Evolutionary conservation across 1,140 invertebrate species (phyloP), one percentile per base, ranked within the genome.

Genomic region (Euwallacea fornicatus): DNA sequence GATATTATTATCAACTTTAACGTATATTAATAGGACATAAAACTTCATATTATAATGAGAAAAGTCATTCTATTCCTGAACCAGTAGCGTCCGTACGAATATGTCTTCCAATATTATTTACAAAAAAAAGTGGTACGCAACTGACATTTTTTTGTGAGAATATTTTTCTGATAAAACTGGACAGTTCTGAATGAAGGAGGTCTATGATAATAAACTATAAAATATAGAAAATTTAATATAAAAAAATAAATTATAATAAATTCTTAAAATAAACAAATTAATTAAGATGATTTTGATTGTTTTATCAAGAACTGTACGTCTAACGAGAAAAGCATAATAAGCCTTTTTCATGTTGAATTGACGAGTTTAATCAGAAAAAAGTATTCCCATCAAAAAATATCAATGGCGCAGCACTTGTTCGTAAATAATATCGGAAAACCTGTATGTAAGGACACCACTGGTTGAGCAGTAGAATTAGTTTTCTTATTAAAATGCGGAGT

Each of bases 21-120:
- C 8, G 16, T 56, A 2, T 56, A 7, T 56, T 56, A 56, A 56
- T 16, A 56, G 54, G 54, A 56, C 11, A 56, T 56, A 2, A 56
- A 16, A 56, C 54, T 2, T 2, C 1, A 2, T 56, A 16, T 56
- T 56, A 4, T 56, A 56, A 16, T 56, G 2, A 56, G 54, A 56
- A 56, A 56, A 56, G 54, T 7, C 2, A 56, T 16, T 56, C 54
- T 56, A 16, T 2, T 16, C 2, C 16, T 50, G 1, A 10, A 50
- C 6, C 1, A 13, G 6, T 50, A 6, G 46, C 46, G 46, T 50
- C 21, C 1, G 21, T 33, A 33, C 21, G 4, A 2, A 33, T 4
- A 33, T 33, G 4, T 33, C 21, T 33, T 33, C 21, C 21, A 4
- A 33, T 33, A 33, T 33, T 33, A 33, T 33, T 33, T 33, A 1